Evolutionary conservation across 2,888 invertebrate species (phyloP), one percentile per base, ranked within the genome.

Genomic region (Cephus pygmeus): DNA sequence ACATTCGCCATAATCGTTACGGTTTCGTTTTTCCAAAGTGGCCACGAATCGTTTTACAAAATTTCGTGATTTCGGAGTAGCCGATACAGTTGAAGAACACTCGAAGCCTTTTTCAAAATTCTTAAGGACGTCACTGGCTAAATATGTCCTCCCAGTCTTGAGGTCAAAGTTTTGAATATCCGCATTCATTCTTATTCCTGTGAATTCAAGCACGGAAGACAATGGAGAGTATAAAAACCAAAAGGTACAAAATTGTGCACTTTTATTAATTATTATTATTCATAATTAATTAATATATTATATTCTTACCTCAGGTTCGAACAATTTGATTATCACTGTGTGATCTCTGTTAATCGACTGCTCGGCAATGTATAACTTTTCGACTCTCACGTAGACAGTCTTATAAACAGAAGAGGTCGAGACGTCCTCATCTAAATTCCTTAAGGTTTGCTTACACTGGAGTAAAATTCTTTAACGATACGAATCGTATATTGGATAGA

Each of bases 41-140:
- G 83, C 84, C 11, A 86, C 82, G 15, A 85, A 76, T 69, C 76
- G 81, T 68, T 79, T 83, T 4, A 86, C 83, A n/a, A 86, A 81
- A 75, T 79, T 85, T 3, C 76, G 82, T 1, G 85, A 82, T 11
- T 79, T 81, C 15, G 79, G 75, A 11, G 75, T 81, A 9, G 71
- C 11, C 1, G 74, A 34, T 34, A 11, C 34, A 23, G 11, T 35
- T 9, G 74, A 33, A 30, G 74, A 33, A 40, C 36, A 69, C 33
- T 79, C 75, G 40, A 56, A 75, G 30, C 76, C 75, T 73, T 56
- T 15, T 73, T 77, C 79, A 74, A 79, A 79, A 12, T 81, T 76
- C 1, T 73, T 74, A 11, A 75, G 76, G 0, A 76, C 68, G 12
- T 80, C 77, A 71, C 80, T 75, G 34, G 75, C 74, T 33, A 79